Conservation (phyloP, 1,140 invertebrate genomes). For the Bathynomus jamesi region DNA sequence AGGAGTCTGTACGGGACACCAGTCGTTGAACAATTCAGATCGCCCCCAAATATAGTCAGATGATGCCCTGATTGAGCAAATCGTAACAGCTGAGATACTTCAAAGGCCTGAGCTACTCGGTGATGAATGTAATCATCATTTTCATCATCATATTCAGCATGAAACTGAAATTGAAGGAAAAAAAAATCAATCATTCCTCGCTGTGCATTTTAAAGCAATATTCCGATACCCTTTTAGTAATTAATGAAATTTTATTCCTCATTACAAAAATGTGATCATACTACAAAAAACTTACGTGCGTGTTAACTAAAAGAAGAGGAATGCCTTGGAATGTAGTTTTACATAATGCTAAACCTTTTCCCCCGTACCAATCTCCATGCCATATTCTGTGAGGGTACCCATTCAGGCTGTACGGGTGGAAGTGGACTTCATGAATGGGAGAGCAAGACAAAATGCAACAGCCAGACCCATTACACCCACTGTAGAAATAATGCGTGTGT, state of each 20-base stretch:
- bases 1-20: conserved; percentile 49
- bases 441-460: conserved; percentile 82
- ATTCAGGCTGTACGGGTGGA: conserved; percentile 88
- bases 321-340: conserved; percentile 59
- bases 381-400: conserved; percentile 93
- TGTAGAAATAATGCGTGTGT: conserved; percentile 41
- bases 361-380: conserved; percentile 97
- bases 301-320: conserved; percentile 74
- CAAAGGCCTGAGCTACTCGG: conserved; percentile 82
- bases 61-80: conserved; percentile 50
- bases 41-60: conserved; percentile 46
- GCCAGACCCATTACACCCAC: conserved; percentile 85
- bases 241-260: background rate
- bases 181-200: background rate
- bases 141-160: conserved; percentile 83
- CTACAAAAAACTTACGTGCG: conserved; percentile 64
- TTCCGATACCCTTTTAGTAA: background rate
- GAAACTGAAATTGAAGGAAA: conserved; percentile 54
- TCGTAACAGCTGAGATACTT: conserved; percentile 85
- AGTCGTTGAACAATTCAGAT: conserved; percentile 49
- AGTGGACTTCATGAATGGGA: conserved; percentile 78
- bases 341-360: conserved; percentile 90
- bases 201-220: background rate
- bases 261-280: background rate
- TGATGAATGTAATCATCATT: conserved; percentile 85